These are phyloP conservation scores for Aspidapion aeneum DNA, from an alignment of 2,888 invertebrate genomes.

Conservation along the genomic window DNA sequence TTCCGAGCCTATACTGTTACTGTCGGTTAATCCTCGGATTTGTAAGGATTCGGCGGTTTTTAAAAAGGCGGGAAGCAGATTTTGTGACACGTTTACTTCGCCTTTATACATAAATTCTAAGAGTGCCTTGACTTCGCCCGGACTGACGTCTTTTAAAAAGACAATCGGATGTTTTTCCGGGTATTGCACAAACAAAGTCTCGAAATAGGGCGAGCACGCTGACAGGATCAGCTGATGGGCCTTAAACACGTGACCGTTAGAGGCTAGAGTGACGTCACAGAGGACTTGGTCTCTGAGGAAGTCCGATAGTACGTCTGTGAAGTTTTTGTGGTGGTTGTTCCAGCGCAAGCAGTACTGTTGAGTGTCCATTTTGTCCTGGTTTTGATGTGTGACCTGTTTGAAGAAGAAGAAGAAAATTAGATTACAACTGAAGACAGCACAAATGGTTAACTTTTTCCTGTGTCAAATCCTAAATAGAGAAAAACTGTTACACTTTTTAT, in stretches of 20 bases:
- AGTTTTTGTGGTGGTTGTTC: slow-evolving; percentile 91
- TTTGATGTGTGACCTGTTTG: slow-evolving; percentile 21
- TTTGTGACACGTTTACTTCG: slow-evolving; percentile 78
- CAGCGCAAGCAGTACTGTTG: slow-evolving; percentile 93
- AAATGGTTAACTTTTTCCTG: no score
- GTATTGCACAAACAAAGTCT: slow-evolving; percentile 86
- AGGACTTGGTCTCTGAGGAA: slow-evolving; percentile 84
- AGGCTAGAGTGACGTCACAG: slow-evolving; percentile 90
- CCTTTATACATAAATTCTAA: slow-evolving; percentile 93
- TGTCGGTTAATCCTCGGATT: slow-evolving; percentile 85
- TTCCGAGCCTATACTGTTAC: slow-evolving; percentile 58
- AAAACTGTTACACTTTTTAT: no score
- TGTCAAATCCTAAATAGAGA: no score
- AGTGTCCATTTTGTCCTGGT: slow-evolving; percentile 52
- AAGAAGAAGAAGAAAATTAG: slow-evolving; percentile 20
- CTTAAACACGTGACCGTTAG: slow-evolving; percentile 87
- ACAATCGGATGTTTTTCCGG: slow-evolving; percentile 89
- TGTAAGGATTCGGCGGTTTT: slow-evolving; percentile 90
- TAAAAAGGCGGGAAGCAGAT: slow-evolving; percentile 85
- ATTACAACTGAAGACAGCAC: background rate
- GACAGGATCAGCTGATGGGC: slow-evolving; percentile 92
- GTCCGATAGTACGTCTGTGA: slow-evolving; percentile 86
- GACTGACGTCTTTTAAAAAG: slow-evolving; percentile 89
- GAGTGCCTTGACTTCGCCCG: slow-evolving; percentile 83
- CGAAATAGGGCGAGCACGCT: slow-evolving; percentile 92